Base-by-base conservation (phyloP, 2,113 vertebrate species). In the Chrysemys picta region DNA sequence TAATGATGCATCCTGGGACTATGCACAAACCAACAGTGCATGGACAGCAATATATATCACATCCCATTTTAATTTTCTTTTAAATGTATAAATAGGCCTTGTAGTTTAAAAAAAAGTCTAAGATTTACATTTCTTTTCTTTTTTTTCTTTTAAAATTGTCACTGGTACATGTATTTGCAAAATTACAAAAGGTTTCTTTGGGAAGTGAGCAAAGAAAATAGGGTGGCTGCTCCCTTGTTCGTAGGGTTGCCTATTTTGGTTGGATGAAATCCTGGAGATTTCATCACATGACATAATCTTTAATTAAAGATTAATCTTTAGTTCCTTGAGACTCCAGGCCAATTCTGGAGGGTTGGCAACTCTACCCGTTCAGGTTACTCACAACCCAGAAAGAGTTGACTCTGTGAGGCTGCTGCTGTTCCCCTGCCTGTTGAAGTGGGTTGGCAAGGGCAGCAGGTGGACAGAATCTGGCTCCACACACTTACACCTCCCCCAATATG, bases 1-100 rank as follows among this genome's bases (percentile, higher is more conserved):
- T 96, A 93, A 95, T 97, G 89, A 94, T 84, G 80, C 91, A 80
- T 13, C 5, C 49, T 93, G 50, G 45, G 11, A 94, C 88, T 53
- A 84, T n/a, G 91, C 13, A 83, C 53, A 93, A 90, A 69, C 80
- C 13, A 96, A 76, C 27, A 80, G 29, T 69, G 22, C 27, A 52
- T 84, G 78, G 19, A 80, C 4, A 65, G 9, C 78, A 56, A 42
- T 87, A 53, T 2, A 14, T 1, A 81, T 5, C 1, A 89, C 86
- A 96, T 50, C 1, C 45, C 2, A 81, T 53, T 93, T 85, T 52
- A 25, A 35, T 87, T 91, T 81, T 90, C 5, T 85, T 95, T 65
- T 14, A 81, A 83, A 35, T 0, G 82, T 81, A 85, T 5, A 82
- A 49, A 54, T 38, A 38, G 92, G 3, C 82, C 2, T 85, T 2